Evolutionary conservation across 2,888 invertebrate species (phyloP).

Genomic region (Limnephilus lunatus): DNA sequence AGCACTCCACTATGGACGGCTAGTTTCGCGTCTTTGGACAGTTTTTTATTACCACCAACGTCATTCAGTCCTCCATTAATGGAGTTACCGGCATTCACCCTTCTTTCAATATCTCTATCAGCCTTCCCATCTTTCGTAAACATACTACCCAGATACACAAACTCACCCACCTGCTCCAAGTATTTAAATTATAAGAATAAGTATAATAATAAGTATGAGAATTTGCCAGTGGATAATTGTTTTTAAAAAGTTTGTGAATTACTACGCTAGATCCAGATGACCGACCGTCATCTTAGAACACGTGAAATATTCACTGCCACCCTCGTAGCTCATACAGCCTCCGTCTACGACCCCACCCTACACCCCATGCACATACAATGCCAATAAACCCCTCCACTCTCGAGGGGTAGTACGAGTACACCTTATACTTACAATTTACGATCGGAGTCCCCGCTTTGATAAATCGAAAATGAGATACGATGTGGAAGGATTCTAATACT

Average conservation of each 20-base stretch:
- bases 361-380: not conserved
- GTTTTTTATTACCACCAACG: too few relatives aligned
- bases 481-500: conserved; percentile 20
- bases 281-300: conserved; percentile 11
- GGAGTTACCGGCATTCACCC: too few relatives aligned
- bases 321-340: not conserved
- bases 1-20: too few relatives aligned
- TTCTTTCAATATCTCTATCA: too few relatives aligned
- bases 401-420: not conserved
- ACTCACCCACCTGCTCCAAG: too few relatives aligned
- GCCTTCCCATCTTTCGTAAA: too few relatives aligned
- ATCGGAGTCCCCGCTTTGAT: conserved; percentile 34
- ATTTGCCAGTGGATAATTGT: not conserved
- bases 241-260: not conserved
- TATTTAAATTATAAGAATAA: too few relatives aligned
- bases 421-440: conserved; percentile 31
- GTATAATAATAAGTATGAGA: too few relatives aligned
- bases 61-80: too few relatives aligned
- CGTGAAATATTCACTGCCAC: conserved; percentile 38
- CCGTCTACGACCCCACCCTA: not conserved
- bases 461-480: conserved; percentile 46
- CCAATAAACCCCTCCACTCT: not conserved
- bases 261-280: not conserved
- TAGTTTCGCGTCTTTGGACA: too few relatives aligned
- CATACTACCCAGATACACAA: too few relatives aligned